phyloP scores from a whole-genome alignment of 2,888 invertebrate species.

The Selenia dentaria region DNA sequence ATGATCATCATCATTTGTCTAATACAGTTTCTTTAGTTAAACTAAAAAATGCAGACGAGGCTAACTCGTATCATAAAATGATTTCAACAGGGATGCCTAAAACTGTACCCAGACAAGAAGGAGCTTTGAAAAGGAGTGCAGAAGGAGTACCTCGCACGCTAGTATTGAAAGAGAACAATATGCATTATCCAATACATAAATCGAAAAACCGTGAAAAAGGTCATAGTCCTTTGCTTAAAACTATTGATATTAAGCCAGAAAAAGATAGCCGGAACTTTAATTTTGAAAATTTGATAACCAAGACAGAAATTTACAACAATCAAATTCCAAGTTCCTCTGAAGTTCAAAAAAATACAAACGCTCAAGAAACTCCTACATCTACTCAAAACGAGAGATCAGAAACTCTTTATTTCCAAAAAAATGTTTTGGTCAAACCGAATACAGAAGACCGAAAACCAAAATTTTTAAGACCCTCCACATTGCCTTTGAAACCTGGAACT shows the following conservation, averaged over 20 bases:
- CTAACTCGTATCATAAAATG: slow-evolving; percentile 45
- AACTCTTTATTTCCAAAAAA: slow-evolving; percentile 79
- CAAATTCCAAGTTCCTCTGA: slow-evolving; percentile 73
- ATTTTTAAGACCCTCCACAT: slow-evolving; percentile 92
- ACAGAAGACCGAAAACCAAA: slow-evolving; percentile 83
- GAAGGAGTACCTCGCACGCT: slow-evolving; percentile 64
- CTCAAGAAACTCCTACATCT: slow-evolving; percentile 53
- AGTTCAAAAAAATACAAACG: slow-evolving; percentile 67
- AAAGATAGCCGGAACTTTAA: slow-evolving; percentile 72
- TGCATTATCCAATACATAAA: slow-evolving; percentile 49
- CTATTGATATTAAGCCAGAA: slow-evolving; percentile 54
- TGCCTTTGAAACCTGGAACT: slow-evolving; percentile 93
- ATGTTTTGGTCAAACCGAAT: slow-evolving; percentile 49
- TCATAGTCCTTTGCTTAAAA: slow-evolving; percentile 45
- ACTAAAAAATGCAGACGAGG: slow-evolving; percentile 69
- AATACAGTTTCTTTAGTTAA: slow-evolving; percentile 65
- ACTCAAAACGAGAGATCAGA: slow-evolving; percentile 72
- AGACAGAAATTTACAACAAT: slow-evolving; percentile 78
- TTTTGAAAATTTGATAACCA: slow-evolving; percentile 80
- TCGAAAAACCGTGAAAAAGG: slow-evolving; percentile 56
- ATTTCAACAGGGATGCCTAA: slow-evolving; percentile 53
- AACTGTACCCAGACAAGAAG: slow-evolving; percentile 55
- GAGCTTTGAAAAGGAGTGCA: slow-evolving; percentile 58
- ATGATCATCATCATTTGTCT: slow-evolving; percentile 47
- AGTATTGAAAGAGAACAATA: slow-evolving; percentile 62